These are phyloP conservation scores for Grapholita molesta DNA, from an alignment of 1,140 invertebrate genomes.

Conservation along the genomic window DNA sequence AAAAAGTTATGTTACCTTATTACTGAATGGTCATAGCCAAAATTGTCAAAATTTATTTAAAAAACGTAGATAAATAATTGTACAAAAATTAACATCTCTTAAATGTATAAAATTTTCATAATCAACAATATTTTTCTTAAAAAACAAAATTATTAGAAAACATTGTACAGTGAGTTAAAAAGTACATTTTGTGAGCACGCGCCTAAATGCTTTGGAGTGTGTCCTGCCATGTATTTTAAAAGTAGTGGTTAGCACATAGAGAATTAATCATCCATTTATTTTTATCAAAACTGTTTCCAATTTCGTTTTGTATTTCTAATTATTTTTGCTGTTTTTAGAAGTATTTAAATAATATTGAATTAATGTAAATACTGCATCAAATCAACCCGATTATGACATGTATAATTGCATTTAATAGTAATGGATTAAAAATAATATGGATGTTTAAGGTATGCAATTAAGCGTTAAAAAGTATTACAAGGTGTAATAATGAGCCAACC, in stretches of 20 bases:
- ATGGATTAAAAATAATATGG: background rate
- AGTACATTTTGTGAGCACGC: constrained; percentile 20
- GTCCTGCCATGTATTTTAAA: background rate
- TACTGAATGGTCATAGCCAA: too few species aligned
- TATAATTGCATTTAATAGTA: background rate
- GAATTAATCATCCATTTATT: background rate
- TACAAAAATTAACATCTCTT: too few species aligned
- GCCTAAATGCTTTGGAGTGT: constrained; percentile 22
- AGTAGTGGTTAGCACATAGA: background rate
- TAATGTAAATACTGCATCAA: background rate
- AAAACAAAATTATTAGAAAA: too few species aligned
- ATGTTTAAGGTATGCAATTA: background rate
- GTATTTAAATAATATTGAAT: too few species aligned
- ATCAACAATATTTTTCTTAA: constrained; percentile 32
- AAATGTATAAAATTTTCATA: too few species aligned
- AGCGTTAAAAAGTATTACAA: background rate
- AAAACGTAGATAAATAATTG: constrained; percentile 36
- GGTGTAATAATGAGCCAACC: background rate
- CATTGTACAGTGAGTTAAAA: too few species aligned
- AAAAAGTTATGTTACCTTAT: too few species aligned
- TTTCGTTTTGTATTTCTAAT: background rate
- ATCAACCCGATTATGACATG: background rate
- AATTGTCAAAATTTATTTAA: too few species aligned
- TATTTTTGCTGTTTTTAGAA: background rate
- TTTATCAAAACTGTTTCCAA: background rate